phyloP scores from a whole-genome alignment of 2,797 vertebrate species.

The Chanos chanos region DNA sequence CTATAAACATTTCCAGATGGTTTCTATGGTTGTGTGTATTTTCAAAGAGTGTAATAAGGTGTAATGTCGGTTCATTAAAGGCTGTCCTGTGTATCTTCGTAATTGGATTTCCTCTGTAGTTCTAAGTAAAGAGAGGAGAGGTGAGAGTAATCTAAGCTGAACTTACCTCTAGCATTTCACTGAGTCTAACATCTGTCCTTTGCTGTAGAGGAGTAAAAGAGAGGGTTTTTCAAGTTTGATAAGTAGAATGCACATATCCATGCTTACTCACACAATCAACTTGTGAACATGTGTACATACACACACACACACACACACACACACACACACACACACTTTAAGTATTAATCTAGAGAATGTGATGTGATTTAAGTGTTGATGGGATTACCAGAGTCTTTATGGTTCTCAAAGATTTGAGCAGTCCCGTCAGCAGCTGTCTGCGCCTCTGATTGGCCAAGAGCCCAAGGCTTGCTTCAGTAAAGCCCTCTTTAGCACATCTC shows the following conservation, averaged over 20 bases:
- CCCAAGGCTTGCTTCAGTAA: slow-evolving; percentile 93
- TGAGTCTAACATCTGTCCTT: slow-evolving; percentile 96
- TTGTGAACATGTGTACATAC: too few species aligned
- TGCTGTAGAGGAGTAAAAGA: slow-evolving; percentile 71
- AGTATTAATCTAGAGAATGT: background rate
- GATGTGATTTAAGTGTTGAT: background rate
- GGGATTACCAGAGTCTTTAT: slow-evolving; percentile 93
- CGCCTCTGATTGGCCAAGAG: slow-evolving; percentile 94
- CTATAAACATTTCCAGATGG: too few species aligned
- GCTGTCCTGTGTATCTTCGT: too few species aligned
- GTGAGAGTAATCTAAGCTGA: background rate
- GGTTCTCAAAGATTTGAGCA: slow-evolving; percentile 94
- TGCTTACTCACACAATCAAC: background rate
- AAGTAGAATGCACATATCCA: background rate
- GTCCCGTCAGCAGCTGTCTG: slow-evolving; percentile 88
- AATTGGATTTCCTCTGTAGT: background rate
- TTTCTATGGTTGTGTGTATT: too few species aligned
- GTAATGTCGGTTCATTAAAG: too few species aligned
- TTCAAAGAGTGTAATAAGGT: too few species aligned
- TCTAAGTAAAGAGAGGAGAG: background rate
- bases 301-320: background rate
- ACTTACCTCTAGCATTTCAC: slow-evolving; percentile 97
- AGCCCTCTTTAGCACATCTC: slow-evolving; percentile 88
- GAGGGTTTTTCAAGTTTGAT: slow-evolving; percentile 9
- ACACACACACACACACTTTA: slow-evolving; percentile 4